phyloP scores from a whole-genome alignment of 2,113 vertebrate species.

The Vulpes vulpes region DNA sequence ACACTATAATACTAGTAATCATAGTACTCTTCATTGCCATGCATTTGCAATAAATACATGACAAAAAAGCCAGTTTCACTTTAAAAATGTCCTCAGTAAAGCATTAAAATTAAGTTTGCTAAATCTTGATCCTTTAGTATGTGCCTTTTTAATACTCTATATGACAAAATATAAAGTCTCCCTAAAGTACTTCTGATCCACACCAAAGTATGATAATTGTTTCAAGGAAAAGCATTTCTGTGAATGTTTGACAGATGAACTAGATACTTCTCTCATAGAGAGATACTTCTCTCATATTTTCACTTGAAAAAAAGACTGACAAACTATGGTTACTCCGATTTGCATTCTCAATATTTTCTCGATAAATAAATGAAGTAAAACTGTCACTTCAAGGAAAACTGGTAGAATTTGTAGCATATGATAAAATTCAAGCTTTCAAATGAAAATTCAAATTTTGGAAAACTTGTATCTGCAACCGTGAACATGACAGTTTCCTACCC shows the following conservation, averaged over 20 bases:
- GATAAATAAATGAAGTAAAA: constrained; percentile 26
- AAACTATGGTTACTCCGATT: not conserved
- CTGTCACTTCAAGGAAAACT: constrained; percentile 5
- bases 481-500: not conserved
- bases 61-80: not conserved
- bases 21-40: not conserved
- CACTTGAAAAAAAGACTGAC: not conserved
- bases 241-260: not conserved
- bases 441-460: constrained; percentile 38
- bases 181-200: not conserved
- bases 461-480: not conserved
- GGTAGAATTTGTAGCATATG: not conserved
- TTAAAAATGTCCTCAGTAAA: constrained; percentile 1
- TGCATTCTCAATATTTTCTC: not conserved
- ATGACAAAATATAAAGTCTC: not conserved
- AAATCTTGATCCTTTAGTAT: not conserved
- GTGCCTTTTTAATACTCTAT: not conserved
- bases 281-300: not conserved
- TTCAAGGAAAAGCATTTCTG: not conserved
- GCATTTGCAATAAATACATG: not conserved
- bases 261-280: not conserved
- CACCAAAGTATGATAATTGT: not conserved
- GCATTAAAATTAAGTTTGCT: not conserved
- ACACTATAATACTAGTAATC: not conserved
- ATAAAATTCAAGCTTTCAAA: constrained; percentile 30